These are phyloP conservation scores for Hylaeus anthracinus DNA, from an alignment of 1,140 invertebrate genomes.

Conservation along the genomic window DNA sequence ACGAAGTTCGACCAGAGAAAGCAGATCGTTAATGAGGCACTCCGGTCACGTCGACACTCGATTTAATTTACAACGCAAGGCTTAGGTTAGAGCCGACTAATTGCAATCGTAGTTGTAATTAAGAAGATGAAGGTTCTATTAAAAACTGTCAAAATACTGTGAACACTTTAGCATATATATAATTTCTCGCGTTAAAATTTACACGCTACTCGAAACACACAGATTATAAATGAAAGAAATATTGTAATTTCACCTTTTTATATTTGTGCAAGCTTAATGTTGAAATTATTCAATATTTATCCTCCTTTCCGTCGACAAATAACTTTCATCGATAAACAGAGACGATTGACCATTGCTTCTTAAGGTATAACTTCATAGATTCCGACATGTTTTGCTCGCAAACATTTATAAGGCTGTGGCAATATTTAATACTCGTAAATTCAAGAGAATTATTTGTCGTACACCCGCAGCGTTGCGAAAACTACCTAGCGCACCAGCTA, in stretches of 20 bases:
- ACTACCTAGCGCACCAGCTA: too few relatives aligned
- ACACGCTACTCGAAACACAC: neutral
- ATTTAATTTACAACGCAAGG: constrained; percentile 5
- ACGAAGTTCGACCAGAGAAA: constrained; percentile 20
- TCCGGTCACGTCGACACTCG: constrained; percentile 8
- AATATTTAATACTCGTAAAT: neutral
- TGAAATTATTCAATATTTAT: neutral
- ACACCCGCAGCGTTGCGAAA: too few relatives aligned
- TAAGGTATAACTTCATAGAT: too few relatives aligned
- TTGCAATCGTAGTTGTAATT: neutral
- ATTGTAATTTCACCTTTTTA: too few relatives aligned
- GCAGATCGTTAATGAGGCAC: neutral
- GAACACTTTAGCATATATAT: neutral
- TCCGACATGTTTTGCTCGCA: too few relatives aligned
- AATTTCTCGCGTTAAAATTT: neutral
- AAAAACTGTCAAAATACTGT: neutral
- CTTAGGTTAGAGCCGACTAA: constrained; percentile 3
- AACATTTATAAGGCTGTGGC: too few relatives aligned
- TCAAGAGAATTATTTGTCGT: too few relatives aligned
- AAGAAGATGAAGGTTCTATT: neutral
- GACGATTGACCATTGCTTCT: too few relatives aligned
- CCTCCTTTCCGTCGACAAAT: too few relatives aligned
- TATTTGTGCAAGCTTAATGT: too few relatives aligned
- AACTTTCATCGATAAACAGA: too few relatives aligned
- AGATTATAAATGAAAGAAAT: neutral